These are phyloP conservation scores for Turritopsis dohrnii DNA, from an alignment of 30 jellyfish, hydroid and myxozoan genomes.

Conservation along the genomic window DNA sequence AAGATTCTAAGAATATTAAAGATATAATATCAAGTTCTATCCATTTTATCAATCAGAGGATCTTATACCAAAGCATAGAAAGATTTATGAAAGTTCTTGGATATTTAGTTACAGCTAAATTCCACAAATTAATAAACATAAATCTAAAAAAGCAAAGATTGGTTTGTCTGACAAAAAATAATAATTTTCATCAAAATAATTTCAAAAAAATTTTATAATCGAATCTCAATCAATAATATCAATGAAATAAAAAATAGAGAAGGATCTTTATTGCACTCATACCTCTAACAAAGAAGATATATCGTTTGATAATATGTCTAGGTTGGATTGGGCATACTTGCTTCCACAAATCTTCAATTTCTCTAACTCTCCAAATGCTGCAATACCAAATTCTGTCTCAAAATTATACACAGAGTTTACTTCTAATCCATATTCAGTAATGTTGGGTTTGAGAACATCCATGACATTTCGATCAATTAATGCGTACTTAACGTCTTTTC, in stretches of 20 bases:
- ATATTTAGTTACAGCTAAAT: no score
- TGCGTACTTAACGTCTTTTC: background rate
- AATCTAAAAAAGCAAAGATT: no score
- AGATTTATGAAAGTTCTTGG: no score
- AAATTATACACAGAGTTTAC: background rate
- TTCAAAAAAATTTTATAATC: no score
- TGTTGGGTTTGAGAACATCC: background rate
- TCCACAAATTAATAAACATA: no score
- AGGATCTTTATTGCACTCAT: background rate
- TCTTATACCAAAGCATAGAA: background rate
- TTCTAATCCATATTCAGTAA: conserved; percentile 4
- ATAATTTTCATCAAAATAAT: no score
- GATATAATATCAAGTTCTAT: no score
- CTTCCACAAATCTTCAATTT: conserved; percentile 5
- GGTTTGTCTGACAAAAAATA: no score
- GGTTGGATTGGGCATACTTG: background rate
- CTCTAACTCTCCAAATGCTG: conserved; percentile 19
- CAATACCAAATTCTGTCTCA: conserved; percentile 4
- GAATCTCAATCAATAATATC: no score
- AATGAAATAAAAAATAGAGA: no score
- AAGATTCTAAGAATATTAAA: background rate
- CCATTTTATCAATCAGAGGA: background rate
- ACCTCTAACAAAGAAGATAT: background rate
- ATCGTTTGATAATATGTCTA: background rate
- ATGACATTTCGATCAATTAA: background rate